Percentiles rank a stretch among this genome's conserved stretches.
phyloP scores from a whole-genome alignment of 2,797 vertebrate genomes.

The Eulemur rubriventer region DNA sequence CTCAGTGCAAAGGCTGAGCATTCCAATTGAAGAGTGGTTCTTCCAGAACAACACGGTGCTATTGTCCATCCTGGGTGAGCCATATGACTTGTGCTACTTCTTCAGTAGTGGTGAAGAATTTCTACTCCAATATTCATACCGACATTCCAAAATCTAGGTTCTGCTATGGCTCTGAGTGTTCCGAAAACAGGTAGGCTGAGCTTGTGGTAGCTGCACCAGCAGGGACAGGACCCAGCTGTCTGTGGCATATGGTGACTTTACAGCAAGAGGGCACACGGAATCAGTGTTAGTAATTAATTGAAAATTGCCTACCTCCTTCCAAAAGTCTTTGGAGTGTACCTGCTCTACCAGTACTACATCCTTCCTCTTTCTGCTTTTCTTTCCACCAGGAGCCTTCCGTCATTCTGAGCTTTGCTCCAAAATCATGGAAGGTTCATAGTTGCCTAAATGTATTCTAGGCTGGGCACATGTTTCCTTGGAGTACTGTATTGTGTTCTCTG shows the following conservation, averaged over 20 bases:
- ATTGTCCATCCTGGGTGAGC: neutral
- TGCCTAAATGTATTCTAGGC: neutral
- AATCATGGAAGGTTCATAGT: neutral
- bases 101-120: neutral
- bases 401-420: neutral
- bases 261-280: neutral
- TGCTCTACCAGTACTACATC: neutral
- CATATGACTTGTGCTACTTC: fast-evolving
- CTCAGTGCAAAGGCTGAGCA: neutral
- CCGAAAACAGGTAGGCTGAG: neutral
- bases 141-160: neutral
- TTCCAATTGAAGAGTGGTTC: neutral
- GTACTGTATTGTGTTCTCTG: neutral
- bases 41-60: neutral
- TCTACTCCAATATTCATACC: neutral
- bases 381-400: neutral
- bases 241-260: neutral
- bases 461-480: neutral
- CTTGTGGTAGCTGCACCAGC: neutral
- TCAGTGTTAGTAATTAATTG: neutral
- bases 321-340: neutral
- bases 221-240: neutral
- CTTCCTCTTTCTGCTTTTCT: neutral
- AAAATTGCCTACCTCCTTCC: neutral
- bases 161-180: neutral